Base-by-base conservation (phyloP, 1,140 invertebrate genomes). In the Zaprionus kolodkinae region DNA sequence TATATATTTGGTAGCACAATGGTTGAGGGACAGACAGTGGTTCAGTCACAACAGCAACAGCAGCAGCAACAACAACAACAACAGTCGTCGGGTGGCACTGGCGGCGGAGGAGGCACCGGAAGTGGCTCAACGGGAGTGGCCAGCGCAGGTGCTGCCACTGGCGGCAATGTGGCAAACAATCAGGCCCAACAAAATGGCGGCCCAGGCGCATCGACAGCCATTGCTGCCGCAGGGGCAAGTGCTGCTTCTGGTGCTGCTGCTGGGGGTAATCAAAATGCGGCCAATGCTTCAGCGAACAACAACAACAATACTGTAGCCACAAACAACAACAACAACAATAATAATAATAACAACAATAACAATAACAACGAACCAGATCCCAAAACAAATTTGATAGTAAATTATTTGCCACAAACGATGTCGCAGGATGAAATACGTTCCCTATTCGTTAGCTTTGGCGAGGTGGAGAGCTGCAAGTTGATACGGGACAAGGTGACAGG, bases 351-450 rank as follows among this genome's bases (percentile, higher is more conserved):
- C 13, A 83, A 84, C 5, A 88, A 85, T 17, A 88, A 85, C 38
- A 81, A 85, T 35, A 81, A 82, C 73, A 84, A 78, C 57, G 94
- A 94, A 89, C 94, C 93, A 81, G 97, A 98, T 93, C 97, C 96
- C 75, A 99, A 99, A 94, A 99, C 97, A 57, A 99, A 99, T 94
- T 95, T 99, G 76, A 99, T 99, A 93, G 99, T 99, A 79, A 99
- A 99, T 93, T 99, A 99, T 93, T 94, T 99, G 91, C 99, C 99
- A 55, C 99, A 99, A 94, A 99, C 97, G 65, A 99, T 99, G 99
- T 99, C 98, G 30, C 99, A 99, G 94, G 99, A 99, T 93, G 99
- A 99, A 93, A 99, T 99, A 72, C 95, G 98, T 68, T 98, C 97
- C 54, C 94, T 99, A 54, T 99, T 99, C 94, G 97, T 97, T 15